These are phyloP conservation scores for Mastomys coucha DNA, from an alignment of 2,113 vertebrate genomes.

Conservation along the genomic window DNA sequence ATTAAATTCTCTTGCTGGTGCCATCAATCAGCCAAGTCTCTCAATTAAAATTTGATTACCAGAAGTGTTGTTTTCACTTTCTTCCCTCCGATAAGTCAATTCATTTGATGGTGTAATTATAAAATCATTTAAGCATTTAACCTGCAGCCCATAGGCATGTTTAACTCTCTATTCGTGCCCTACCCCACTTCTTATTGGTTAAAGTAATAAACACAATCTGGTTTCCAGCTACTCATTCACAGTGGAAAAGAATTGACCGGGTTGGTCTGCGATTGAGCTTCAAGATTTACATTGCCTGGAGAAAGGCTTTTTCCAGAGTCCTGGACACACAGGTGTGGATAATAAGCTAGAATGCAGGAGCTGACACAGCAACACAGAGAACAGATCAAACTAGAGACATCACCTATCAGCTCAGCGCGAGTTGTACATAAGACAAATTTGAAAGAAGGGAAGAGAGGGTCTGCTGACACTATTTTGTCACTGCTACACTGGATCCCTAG, in stretches of 20 bases:
- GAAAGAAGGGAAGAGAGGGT: background rate
- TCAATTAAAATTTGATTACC: conserved; percentile 63
- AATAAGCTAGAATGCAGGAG: background rate
- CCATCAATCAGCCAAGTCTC: background rate
- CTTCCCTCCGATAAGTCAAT: conserved; percentile 21
- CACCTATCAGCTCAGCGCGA: background rate
- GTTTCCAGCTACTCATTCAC: background rate
- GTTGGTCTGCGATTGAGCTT: conserved; percentile 27
- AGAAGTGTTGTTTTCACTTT: conserved; percentile 48
- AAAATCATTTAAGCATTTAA: conserved; percentile 65
- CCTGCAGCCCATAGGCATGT: background rate
- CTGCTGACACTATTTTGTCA: conserved; percentile 16
- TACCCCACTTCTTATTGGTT: background rate
- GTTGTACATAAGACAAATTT: background rate
- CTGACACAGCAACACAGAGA: background rate
- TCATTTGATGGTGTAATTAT: conserved; percentile 45
- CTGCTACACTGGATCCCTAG: conserved; percentile 30
- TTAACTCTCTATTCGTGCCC: background rate
- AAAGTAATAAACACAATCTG: conserved; percentile 58
- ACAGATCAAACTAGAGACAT: background rate
- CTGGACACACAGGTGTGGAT: background rate
- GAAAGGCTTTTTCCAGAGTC: background rate
- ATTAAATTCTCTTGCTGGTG: background rate
- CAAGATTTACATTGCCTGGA: background rate
- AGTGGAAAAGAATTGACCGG: background rate